Evolutionary conservation across 2,797 vertebrate species (phyloP).

Genomic region (Sebastes minor): DNA sequence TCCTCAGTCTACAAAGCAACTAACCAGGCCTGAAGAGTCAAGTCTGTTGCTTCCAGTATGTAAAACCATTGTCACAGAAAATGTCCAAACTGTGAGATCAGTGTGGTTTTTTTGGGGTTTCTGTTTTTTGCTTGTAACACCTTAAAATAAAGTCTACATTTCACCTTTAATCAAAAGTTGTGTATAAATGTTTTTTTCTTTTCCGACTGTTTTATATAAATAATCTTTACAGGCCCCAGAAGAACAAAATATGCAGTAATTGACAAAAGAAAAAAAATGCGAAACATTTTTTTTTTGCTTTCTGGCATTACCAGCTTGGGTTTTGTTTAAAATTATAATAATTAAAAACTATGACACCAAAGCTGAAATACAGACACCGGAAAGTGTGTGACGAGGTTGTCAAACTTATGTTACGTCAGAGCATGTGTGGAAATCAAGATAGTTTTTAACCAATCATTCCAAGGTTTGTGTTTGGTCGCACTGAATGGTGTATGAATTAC

Average conservation of each 20-base stretch:
- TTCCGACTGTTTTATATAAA: neutral
- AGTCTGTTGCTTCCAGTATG: neutral
- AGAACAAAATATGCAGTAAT: neutral
- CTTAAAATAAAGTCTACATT: neutral
- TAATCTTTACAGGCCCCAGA: neutral
- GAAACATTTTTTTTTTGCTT: neutral
- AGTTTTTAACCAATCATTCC: neutral
- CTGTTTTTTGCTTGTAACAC: neutral
- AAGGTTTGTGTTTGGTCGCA: no score
- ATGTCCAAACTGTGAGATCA: neutral
- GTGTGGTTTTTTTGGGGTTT: no score
- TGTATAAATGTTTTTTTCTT: neutral
- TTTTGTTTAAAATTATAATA: neutral
- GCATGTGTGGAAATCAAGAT: neutral
- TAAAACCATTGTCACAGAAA: neutral
- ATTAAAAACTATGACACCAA: neutral
- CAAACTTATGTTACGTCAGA: neutral
- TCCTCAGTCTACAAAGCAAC: slow-evolving; percentile 4
- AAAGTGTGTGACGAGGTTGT: neutral
- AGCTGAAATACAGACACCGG: neutral
- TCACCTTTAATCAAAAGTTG: neutral
- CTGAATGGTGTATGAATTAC: no score
- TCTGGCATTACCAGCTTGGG: neutral
- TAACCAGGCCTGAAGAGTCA: neutral
- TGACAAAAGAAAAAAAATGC: neutral